Evolutionary conservation across 2,888 invertebrate genomes (phyloP).

Genomic region (Apantesis nais): DNA sequence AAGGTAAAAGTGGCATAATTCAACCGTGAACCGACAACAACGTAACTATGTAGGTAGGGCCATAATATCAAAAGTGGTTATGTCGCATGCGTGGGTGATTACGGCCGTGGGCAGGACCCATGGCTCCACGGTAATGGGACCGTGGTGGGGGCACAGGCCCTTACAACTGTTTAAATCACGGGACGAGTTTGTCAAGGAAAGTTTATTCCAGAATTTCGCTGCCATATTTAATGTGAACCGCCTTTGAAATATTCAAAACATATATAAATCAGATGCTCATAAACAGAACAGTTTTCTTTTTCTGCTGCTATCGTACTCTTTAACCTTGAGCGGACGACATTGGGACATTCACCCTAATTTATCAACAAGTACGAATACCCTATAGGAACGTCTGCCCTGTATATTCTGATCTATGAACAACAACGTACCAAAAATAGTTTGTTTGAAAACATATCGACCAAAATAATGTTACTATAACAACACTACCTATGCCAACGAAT

Average conservation of each 20-base stretch:
- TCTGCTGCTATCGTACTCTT: constrained; percentile 36
- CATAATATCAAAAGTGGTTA: constrained; percentile 27
- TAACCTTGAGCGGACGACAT: constrained; percentile 46
- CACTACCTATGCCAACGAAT: constrained; percentile 41
- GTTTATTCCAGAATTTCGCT: constrained; percentile 6
- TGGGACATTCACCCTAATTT: constrained; percentile 47
- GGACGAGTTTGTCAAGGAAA: constrained; percentile 10
- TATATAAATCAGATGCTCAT: constrained; percentile 38
- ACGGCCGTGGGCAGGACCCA: constrained; percentile 24
- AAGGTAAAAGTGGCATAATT: constrained; percentile 3
- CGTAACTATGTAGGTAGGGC: constrained; percentile 15
- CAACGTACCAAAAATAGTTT: constrained; percentile 51
- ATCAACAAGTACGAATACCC: constrained; percentile 38
- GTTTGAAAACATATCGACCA: constrained; percentile 59
- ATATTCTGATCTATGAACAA: constrained; percentile 50
- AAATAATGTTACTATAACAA: constrained; percentile 52
- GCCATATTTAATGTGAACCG: neutral
- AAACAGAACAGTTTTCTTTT: constrained; percentile 29
- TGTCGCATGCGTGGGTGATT: constrained; percentile 35
- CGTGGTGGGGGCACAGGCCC: constrained; percentile 13
- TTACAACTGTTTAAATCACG: constrained; percentile 17
- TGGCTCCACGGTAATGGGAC: constrained; percentile 9
- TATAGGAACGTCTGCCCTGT: constrained; percentile 43
- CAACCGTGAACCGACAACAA: neutral
- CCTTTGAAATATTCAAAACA: constrained; percentile 35